Percentiles rank a stretch among this genome's conserved stretches.
Evolutionary conservation across 2,113 vertebrate species (phyloP).

Genomic region (Campylorhamphus procurvoides): DNA sequence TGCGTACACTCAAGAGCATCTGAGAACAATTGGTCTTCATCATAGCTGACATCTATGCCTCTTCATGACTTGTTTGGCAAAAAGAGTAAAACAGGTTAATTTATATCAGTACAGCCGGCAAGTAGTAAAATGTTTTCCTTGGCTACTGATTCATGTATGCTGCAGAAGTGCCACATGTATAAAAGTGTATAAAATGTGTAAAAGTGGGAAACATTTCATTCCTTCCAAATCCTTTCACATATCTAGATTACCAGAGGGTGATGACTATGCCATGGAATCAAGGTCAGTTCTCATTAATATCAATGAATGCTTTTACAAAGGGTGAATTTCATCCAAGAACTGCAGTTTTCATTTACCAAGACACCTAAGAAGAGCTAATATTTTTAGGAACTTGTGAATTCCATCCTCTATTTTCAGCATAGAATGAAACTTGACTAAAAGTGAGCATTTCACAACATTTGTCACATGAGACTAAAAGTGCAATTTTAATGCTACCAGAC

Average conservation of each 20-base stretch:
- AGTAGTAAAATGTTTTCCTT: slow-evolving; percentile 4
- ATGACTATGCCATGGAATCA: slow-evolving; percentile 18
- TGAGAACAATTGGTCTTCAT: not conserved
- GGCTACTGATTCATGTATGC: not conserved
- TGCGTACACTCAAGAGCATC: not conserved
- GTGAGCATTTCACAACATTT: slow-evolving; percentile 5
- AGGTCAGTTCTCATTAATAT: slow-evolving; percentile 49
- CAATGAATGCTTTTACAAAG: slow-evolving; percentile 5
- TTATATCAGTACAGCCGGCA: not conserved
- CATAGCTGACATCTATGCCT: not conserved
- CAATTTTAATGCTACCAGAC: slow-evolving; percentile 32
- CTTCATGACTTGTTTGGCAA: not conserved
- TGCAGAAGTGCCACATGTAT: not conserved
- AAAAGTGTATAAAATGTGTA: not conserved
- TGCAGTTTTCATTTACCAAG: not conserved
- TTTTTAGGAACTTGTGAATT: slow-evolving; percentile 36
- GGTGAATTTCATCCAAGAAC: not conserved
- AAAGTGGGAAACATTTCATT: not conserved
- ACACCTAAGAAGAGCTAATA: slow-evolving; percentile 10
- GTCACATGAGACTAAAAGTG: slow-evolving; percentile 8
- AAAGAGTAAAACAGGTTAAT: not conserved
- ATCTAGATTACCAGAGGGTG: slow-evolving; percentile 38
- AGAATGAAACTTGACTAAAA: slow-evolving; percentile 47
- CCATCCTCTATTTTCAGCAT: not conserved
- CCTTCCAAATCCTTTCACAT: slow-evolving; percentile 16